Percentiles rank a stretch among this genome's conserved stretches.
phyloP scores from a whole-genome alignment of 2,888 invertebrate species.

The Altica lythri region DNA sequence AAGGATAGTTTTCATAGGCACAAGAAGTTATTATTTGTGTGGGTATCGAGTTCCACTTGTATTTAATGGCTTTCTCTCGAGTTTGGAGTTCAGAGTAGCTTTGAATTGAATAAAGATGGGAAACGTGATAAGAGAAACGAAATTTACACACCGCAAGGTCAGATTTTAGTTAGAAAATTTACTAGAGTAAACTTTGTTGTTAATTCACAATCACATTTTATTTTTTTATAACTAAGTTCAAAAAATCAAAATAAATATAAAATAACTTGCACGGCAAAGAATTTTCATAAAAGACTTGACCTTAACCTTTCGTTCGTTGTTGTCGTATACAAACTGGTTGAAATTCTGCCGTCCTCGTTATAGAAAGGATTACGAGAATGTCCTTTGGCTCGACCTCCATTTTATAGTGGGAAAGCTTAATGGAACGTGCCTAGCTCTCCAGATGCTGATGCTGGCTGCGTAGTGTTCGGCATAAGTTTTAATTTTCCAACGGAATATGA shows the following conservation, averaged over 20 bases:
- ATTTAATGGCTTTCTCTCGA: conserved; percentile 6
- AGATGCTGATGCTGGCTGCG: not conserved
- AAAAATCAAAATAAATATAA: no score
- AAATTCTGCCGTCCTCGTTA: not conserved
- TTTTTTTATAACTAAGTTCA: no score
- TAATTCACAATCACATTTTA: no score
- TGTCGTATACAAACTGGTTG: no score
- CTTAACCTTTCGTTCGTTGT: no score
- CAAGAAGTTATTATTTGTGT: conserved; percentile 5
- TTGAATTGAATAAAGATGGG: conserved; percentile 14
- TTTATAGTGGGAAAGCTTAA: not conserved
- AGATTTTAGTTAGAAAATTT: no score
- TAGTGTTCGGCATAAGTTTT: not conserved
- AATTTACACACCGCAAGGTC: no score
- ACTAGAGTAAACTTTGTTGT: no score
- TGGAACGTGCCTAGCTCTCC: not conserved
- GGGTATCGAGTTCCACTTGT: conserved; percentile 9
- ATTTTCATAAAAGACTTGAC: no score
- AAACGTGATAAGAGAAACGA: conserved; percentile 8
- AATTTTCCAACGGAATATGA: not conserved
- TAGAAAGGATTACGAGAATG: not conserved
- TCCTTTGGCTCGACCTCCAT: not conserved
- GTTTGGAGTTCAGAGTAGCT: conserved; percentile 7
- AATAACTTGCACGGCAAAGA: no score
- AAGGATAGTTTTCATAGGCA: not conserved